Conservation (phyloP, 2,888 invertebrate genomes). For the Phragmatobia fuliginosa region DNA sequence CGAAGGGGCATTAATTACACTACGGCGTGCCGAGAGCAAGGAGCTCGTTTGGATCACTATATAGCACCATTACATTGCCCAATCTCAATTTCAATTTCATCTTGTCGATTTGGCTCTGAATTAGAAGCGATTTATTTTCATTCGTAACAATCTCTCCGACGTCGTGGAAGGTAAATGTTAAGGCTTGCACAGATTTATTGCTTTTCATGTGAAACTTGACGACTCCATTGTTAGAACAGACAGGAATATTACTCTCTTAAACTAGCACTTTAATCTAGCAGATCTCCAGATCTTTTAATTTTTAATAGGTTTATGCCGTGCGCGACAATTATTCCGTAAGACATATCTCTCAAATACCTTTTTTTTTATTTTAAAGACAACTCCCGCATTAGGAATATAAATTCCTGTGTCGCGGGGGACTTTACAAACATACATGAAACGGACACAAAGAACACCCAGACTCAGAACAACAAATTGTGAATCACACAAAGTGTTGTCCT, state of each 20-base stretch:
- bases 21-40: slow-evolving; percentile 50
- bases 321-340: background rate
- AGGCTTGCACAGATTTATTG: slow-evolving; percentile 61
- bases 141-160: slow-evolving; percentile 61
- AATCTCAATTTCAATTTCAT: slow-evolving; percentile 75
- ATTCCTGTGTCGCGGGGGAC: too few relatives aligned
- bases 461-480: too few relatives aligned
- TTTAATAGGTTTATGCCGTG: slow-evolving; percentile 25
- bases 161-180: slow-evolving; percentile 62
- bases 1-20: slow-evolving; percentile 64
- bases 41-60: slow-evolving; percentile 56
- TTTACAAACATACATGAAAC: too few relatives aligned
- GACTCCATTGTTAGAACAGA: slow-evolving; percentile 55
- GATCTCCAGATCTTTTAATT: slow-evolving; percentile 30
- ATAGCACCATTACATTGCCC: slow-evolving; percentile 53
- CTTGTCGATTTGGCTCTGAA: slow-evolving; percentile 67
- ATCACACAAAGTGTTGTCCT: too few relatives aligned
- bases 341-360: background rate
- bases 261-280: slow-evolving; percentile 37
- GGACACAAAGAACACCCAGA: too few relatives aligned
- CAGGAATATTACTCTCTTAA: slow-evolving; percentile 43
- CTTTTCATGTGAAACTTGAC: slow-evolving; percentile 58
- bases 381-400: too few relatives aligned
- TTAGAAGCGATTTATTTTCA: slow-evolving; percentile 74
- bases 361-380: too few relatives aligned